Evolutionary conservation across 2,113 vertebrate genomes (phyloP).

Genomic region (Mionectes macconnelli): DNA sequence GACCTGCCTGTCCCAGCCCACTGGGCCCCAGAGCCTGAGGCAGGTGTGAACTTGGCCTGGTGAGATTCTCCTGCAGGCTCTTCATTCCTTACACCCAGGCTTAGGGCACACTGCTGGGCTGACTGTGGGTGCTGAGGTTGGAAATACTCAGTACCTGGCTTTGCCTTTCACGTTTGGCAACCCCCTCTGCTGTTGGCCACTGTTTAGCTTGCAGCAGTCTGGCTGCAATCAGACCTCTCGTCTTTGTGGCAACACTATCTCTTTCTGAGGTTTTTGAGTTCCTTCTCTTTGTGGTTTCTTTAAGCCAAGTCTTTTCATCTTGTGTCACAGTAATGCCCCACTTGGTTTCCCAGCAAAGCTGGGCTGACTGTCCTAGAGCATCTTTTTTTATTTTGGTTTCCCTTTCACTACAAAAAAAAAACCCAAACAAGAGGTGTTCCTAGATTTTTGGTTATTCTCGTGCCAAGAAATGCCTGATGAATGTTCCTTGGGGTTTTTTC

Average conservation of each 20-base stretch:
- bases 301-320: background rate
- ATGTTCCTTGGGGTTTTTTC: background rate
- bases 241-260: background rate
- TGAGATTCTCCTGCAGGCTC: background rate
- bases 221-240: background rate
- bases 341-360: background rate
- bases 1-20: background rate
- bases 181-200: background rate
- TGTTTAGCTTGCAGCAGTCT: background rate
- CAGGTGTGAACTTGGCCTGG: background rate
- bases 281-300: background rate
- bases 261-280: background rate
- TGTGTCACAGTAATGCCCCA: background rate
- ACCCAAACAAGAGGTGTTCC: background rate
- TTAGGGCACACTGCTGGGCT: background rate
- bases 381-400: background rate
- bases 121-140: background rate
- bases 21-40: fast-evolving
- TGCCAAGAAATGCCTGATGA: background rate
- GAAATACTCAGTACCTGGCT: background rate
- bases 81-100: background rate
- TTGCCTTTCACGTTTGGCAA: fast-evolving
- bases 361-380: background rate
- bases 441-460: background rate
- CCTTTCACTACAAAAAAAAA: background rate